phyloP scores from a whole-genome alignment of 2,888 invertebrate genomes.

The Drosophila maculinotata region DNA sequence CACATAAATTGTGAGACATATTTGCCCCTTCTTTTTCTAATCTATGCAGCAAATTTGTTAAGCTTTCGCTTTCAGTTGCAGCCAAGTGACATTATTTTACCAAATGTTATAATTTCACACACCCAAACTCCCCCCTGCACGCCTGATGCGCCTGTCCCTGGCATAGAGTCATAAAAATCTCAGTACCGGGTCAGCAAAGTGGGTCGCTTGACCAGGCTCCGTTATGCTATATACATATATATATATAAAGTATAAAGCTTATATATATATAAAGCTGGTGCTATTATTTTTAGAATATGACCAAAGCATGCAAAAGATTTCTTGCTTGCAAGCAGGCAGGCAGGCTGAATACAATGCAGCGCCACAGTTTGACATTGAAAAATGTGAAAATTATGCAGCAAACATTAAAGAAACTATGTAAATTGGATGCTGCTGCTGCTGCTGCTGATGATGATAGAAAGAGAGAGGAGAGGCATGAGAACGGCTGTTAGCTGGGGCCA shows the following conservation, averaged over 20 bases:
- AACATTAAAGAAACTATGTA: conserved; percentile 79
- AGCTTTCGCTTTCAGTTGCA: conserved; percentile 73
- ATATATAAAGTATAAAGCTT: neutral
- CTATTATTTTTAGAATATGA: conserved; percentile 82
- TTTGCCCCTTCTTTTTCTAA: conserved; percentile 38
- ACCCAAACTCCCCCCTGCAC: conserved; percentile 1
- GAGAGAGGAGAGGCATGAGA: neutral
- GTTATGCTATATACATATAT: conserved; percentile 5
- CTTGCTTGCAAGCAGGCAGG: conserved; percentile 46
- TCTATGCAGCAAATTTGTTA: conserved; percentile 73
- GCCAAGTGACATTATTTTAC: conserved; percentile 66
- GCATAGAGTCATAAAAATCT: conserved; percentile 71
- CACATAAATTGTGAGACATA: conserved; percentile 43
- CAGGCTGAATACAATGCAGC: conserved; percentile 57
- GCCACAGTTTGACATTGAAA: conserved; percentile 83
- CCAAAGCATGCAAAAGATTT: conserved; percentile 82
- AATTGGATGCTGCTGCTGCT: conserved; percentile 65
- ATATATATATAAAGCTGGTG: conserved; percentile 23
- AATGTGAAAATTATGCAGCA: conserved; percentile 84
- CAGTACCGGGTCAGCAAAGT: conserved; percentile 67
- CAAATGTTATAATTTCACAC: conserved; percentile 73
- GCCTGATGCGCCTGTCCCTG: conserved; percentile 50
- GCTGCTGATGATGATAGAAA: neutral
- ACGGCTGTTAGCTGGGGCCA: conserved; percentile 24
- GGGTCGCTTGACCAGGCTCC: conserved; percentile 71